Evolutionary conservation across 2,888 invertebrate genomes (phyloP).

Genomic region (Autographa pulchrina): DNA sequence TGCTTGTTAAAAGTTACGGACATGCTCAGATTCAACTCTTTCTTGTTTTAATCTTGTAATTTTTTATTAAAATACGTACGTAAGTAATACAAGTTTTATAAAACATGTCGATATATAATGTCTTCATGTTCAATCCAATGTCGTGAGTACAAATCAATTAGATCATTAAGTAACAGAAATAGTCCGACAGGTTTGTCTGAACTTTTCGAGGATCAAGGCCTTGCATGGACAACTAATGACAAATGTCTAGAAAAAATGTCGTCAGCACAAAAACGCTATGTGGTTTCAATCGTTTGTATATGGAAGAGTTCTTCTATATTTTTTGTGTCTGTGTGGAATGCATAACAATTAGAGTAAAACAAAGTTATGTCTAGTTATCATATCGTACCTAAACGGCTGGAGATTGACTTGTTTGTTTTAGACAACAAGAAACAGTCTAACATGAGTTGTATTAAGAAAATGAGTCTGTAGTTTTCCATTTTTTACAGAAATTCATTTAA

Average conservation of each 20-base stretch:
- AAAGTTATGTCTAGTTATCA: background rate
- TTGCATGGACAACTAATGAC: conserved; percentile 3
- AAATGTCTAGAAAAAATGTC: conserved; percentile 28
- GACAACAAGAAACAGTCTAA: background rate
- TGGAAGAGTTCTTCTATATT: background rate
- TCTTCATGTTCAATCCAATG: background rate
- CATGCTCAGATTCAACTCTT: no score
- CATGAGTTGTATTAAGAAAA: background rate
- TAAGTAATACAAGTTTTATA: background rate
- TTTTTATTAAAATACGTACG: no score
- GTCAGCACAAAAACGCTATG: conserved; percentile 19
- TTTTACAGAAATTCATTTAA: no score
- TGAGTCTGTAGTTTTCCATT: no score
- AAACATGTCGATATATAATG: background rate
- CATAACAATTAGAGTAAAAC: conserved; percentile 1
- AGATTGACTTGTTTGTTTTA: background rate
- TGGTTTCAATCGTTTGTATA: conserved; percentile 20
- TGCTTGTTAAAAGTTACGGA: background rate
- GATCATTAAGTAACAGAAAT: background rate
- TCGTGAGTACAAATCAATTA: conserved; percentile 5
- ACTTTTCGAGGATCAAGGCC: conserved; percentile 8
- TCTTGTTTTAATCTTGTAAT: background rate
- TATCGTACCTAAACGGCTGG: background rate
- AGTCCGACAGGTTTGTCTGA: conserved; percentile 12
- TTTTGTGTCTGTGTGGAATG: background rate